Percentiles rank a stretch among this genome's conserved stretches.
phyloP scores from a whole-genome alignment of 2,797 vertebrate genomes.

The Silurus aristotelis region DNA sequence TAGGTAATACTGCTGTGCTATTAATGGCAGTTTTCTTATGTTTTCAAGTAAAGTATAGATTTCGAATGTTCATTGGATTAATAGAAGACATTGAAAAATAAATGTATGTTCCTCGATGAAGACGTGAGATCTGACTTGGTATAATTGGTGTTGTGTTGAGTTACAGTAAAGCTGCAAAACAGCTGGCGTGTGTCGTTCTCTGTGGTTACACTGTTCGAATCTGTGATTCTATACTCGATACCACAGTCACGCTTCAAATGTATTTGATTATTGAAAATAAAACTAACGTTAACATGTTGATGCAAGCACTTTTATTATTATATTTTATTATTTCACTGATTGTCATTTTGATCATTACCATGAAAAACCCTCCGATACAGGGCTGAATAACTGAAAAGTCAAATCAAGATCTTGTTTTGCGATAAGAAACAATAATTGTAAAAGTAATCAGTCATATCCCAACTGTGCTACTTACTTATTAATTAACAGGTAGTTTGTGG shows the following conservation, averaged over 20 bases:
- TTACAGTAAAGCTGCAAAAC: not conserved
- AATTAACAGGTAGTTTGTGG: not conserved
- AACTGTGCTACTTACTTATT: not conserved
- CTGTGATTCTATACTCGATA: not conserved
- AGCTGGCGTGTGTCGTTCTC: not conserved
- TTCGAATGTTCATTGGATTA: not conserved
- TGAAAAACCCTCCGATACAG: not conserved
- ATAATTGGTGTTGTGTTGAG: not conserved
- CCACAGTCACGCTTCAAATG: not conserved
- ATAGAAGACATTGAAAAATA: not conserved
- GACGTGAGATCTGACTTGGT: not conserved
- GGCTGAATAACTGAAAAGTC: not conserved
- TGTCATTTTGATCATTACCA: not conserved
- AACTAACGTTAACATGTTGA: not conserved
- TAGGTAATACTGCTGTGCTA: not conserved
- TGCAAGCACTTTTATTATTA: not conserved
- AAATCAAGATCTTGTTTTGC: not conserved
- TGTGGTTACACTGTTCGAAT: not conserved
- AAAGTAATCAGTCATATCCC: not conserved
- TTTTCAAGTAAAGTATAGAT: not conserved
- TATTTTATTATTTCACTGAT: not conserved
- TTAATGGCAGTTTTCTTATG: not conserved
- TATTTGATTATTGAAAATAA: not conserved
- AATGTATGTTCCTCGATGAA: not conserved
- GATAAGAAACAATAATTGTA: not conserved